phyloP scores from a whole-genome alignment of 1,140 invertebrate species.

The Andrena cerasifolii region DNA sequence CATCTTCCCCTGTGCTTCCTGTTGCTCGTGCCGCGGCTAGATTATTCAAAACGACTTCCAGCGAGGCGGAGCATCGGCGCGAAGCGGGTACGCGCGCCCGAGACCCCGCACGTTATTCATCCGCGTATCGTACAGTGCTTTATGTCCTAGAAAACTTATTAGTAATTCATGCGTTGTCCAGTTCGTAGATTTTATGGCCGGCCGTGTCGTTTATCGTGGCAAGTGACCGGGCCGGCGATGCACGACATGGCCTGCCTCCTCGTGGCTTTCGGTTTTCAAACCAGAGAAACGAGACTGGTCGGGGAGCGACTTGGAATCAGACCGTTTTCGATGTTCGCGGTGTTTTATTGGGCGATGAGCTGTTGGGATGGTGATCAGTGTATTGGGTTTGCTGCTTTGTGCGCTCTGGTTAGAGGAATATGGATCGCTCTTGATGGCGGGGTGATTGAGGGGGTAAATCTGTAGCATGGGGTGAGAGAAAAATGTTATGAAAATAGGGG shows the following conservation, averaged over 20 bases:
- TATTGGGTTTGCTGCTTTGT: too few species aligned
- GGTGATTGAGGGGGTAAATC: too few species aligned
- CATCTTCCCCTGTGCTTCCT: conserved; percentile 46
- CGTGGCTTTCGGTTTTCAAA: conserved; percentile 4
- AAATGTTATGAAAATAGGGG: too few species aligned
- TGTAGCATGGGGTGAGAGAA: too few species aligned
- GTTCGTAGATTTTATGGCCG: conserved; percentile 57
- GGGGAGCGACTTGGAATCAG: background rate
- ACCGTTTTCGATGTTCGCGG: background rate
- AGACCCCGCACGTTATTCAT: conserved; percentile 59
- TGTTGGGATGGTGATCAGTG: too few species aligned
- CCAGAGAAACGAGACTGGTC: background rate
- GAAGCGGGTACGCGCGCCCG: conserved; percentile 26
- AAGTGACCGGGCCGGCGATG: background rate
- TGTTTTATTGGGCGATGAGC: background rate
- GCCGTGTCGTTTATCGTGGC: conserved; percentile 35
- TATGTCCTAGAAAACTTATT: conserved; percentile 64
- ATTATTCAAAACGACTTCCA: conserved; percentile 65
- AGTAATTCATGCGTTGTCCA: conserved; percentile 51
- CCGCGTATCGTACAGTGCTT: conserved; percentile 57
- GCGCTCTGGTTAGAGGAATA: too few species aligned
- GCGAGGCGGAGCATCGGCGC: conserved; percentile 25
- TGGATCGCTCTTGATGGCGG: too few species aligned
- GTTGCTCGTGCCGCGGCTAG: conserved; percentile 35
- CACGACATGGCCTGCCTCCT: background rate